These are phyloP conservation scores for Hemistola chrysoprasaria DNA, from an alignment of 2,888 invertebrate genomes.

Conservation along the genomic window DNA sequence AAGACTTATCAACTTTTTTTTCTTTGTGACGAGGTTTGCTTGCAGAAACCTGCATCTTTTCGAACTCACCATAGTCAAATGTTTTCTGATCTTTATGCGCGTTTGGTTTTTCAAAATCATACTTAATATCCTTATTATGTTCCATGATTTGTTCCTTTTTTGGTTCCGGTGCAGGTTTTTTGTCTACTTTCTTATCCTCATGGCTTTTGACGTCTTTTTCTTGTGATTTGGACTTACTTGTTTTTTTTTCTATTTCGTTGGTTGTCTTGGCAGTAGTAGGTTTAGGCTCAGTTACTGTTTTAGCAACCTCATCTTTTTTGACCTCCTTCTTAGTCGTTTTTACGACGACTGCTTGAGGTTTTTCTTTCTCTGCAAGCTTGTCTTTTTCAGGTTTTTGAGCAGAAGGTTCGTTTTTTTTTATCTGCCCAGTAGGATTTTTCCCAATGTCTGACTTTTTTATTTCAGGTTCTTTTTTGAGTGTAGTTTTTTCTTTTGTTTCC, in stretches of 20 bases:
- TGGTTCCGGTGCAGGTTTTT: conserved; percentile 23
- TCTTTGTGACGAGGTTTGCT: conserved; percentile 30
- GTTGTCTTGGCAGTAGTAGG: conserved; percentile 24
- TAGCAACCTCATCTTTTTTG: conserved; percentile 30
- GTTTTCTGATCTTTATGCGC: conserved; percentile 17
- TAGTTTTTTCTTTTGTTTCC: not conserved
- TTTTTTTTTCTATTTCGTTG: conserved; percentile 17
- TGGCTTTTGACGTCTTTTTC: conserved; percentile 17
- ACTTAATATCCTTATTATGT: conserved; percentile 20
- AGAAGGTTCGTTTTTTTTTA: conserved; percentile 1
- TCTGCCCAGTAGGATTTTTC: conserved; percentile 12
- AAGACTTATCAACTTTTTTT: conserved; percentile 38
- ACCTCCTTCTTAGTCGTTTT: conserved; percentile 28
- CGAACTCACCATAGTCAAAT: conserved; percentile 14
- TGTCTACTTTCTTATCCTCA: conserved; percentile 29
- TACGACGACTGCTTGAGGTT: not conserved
- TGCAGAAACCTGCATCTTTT: conserved; percentile 17
- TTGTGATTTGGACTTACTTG: conserved; percentile 24
- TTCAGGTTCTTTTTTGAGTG: conserved; percentile 11
- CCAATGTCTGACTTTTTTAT: conserved; percentile 21
- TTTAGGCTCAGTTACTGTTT: conserved; percentile 25
- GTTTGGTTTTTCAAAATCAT: conserved; percentile 28
- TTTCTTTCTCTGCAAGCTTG: conserved; percentile 6
- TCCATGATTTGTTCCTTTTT: conserved; percentile 18
- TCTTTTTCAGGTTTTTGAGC: conserved; percentile 12